Conservation (phyloP, 2,113 vertebrate species). For the Eubucco bourcierii region DNA sequence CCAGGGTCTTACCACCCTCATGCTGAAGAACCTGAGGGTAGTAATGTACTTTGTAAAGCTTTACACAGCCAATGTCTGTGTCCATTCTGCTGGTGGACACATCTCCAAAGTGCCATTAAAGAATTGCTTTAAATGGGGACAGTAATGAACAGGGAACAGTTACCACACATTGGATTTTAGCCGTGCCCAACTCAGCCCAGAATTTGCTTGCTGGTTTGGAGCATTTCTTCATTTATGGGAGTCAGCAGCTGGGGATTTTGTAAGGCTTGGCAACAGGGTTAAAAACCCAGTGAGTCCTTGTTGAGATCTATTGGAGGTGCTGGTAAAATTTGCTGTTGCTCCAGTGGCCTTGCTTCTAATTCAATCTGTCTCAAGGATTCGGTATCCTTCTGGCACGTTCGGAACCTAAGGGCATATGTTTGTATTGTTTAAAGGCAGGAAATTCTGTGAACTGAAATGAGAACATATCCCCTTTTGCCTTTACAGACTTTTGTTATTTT, state of each 20-base stretch:
- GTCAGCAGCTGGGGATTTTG: neutral
- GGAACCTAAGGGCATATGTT: constrained; percentile 46
- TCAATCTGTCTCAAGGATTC: constrained; percentile 46
- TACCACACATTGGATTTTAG: neutral
- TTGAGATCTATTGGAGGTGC: constrained; percentile 3
- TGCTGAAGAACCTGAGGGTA: no score
- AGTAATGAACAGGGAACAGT: neutral
- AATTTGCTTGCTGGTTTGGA: neutral
- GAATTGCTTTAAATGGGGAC: neutral
- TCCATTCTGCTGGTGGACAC: fast-evolving
- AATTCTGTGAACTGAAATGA: constrained; percentile 60
- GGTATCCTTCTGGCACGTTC: neutral
- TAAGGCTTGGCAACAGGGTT: neutral
- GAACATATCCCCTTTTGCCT: constrained; percentile 57
- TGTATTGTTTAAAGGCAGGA: constrained; percentile 65
- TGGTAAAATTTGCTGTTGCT: constrained; percentile 7
- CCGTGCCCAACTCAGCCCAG: neutral
- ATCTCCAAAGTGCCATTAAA: neutral
- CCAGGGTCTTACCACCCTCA: no score
- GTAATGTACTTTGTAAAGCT: no score
- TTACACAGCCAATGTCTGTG: fast-evolving
- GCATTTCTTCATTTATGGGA: neutral
- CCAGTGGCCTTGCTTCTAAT: constrained; percentile 34
- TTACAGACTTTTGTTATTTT: constrained; percentile 54
- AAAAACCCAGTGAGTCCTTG: constrained; percentile 26